Conservation (phyloP, 1,140 invertebrate genomes). For the Drosophila takahashii region DNA sequence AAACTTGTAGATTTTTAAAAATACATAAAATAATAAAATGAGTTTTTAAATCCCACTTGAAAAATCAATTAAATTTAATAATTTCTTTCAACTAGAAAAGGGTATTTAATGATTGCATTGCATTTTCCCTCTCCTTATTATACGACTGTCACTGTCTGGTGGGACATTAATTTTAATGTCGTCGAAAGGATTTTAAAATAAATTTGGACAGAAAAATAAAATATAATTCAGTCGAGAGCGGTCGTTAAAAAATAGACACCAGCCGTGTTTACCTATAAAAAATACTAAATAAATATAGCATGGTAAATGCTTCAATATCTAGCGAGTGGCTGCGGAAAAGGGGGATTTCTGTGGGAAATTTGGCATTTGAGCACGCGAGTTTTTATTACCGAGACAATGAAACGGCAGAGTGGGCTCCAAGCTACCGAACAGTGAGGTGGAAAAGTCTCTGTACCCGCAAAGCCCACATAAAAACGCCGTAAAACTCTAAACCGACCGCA, state of each 20-base stretch:
- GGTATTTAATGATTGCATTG: slow-evolving; percentile 1
- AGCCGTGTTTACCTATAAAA: slow-evolving; percentile 51
- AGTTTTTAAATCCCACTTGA: background rate
- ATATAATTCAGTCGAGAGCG: slow-evolving; percentile 34
- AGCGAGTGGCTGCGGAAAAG: slow-evolving; percentile 1
- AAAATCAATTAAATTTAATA: background rate
- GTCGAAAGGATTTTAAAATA: slow-evolving; percentile 50
- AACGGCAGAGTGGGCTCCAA: slow-evolving; percentile 27
- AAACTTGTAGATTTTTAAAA: background rate
- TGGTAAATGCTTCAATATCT: slow-evolving; percentile 23
- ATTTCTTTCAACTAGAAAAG: background rate
- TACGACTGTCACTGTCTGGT: slow-evolving; percentile 9
- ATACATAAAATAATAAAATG: too few species aligned
- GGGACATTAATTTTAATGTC: slow-evolving; percentile 46
- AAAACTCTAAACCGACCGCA: slow-evolving; percentile 25
- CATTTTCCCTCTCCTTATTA: background rate
- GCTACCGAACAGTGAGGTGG: slow-evolving; percentile 31
- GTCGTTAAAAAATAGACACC: slow-evolving; percentile 53
- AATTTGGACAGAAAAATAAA: slow-evolving; percentile 38
- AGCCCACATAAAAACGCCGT: slow-evolving; percentile 30
- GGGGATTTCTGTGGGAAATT: slow-evolving; percentile 20
- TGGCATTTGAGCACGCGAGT: slow-evolving; percentile 31
- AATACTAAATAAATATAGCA: slow-evolving; percentile 8
- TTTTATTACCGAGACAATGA: slow-evolving; percentile 44
- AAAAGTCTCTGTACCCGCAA: slow-evolving; percentile 28